phyloP scores from a whole-genome alignment of 2,888 invertebrate species.

The Graphium colonna region DNA sequence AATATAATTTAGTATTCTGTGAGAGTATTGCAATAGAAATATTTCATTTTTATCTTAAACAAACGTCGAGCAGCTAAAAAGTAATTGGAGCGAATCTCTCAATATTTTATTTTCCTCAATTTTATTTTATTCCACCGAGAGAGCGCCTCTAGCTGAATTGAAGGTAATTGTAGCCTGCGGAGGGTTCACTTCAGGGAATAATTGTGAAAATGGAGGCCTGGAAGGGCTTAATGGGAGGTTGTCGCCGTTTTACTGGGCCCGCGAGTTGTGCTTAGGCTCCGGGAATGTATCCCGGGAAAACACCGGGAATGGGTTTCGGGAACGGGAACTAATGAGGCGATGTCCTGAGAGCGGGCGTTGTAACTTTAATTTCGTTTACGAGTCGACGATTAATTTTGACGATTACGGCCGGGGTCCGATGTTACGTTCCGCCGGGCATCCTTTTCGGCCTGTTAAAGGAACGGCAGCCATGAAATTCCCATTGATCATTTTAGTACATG shows the following conservation, averaged over 20 bases:
- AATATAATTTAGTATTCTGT: too few relatives aligned
- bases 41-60: constrained; percentile 22
- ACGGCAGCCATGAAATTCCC: not conserved
- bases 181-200: constrained; percentile 76
- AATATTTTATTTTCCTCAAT: constrained; percentile 72
- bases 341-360: constrained; percentile 63
- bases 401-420: constrained; percentile 42
- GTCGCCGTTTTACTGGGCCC: constrained; percentile 59
- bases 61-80: constrained; percentile 29
- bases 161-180: constrained; percentile 75
- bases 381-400: constrained; percentile 62
- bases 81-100: constrained; percentile 63
- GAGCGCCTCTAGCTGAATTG: constrained; percentile 69
- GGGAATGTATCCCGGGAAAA: constrained; percentile 66
- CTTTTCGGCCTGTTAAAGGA: constrained; percentile 16
- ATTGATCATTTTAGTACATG: not conserved
- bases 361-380: constrained; percentile 68
- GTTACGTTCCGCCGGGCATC: constrained; percentile 29
- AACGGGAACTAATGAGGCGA: constrained; percentile 73
- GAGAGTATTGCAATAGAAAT: constrained; percentile 34
- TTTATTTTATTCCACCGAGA: constrained; percentile 56
- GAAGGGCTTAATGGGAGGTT: constrained; percentile 75
- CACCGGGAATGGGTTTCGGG: constrained; percentile 72
- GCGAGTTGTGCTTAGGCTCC: constrained; percentile 55
- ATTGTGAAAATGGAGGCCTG: constrained; percentile 74